Percentiles rank a stretch among this genome's conserved stretches.
Evolutionary conservation across 2,113 vertebrate genomes (phyloP).

Genomic region (Pipra filicauda): DNA sequence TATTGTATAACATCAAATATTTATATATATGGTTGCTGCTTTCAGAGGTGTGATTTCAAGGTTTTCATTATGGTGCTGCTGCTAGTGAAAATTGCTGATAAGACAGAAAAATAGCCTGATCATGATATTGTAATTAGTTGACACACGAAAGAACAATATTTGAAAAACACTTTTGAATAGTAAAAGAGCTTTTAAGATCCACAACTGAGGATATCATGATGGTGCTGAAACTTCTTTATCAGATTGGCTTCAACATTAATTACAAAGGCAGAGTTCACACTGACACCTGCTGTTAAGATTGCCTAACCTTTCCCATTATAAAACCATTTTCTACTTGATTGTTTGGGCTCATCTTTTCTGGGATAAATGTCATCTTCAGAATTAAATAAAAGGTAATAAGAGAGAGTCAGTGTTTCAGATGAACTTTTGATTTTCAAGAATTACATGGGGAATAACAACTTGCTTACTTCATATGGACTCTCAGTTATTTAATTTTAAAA

Average conservation of each 20-base stretch:
- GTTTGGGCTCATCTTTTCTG: neutral
- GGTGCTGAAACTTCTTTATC: neutral
- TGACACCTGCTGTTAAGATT: constrained; percentile 53
- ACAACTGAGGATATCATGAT: neutral
- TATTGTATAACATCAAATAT: neutral
- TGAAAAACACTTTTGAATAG: neutral
- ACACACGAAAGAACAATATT: neutral
- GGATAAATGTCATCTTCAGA: neutral
- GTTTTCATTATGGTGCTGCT: neutral
- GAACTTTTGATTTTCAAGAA: constrained; percentile 10
- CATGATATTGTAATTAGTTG: neutral
- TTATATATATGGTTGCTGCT: neutral
- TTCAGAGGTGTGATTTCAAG: neutral
- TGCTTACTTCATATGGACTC: neutral
- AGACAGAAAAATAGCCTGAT: neutral
- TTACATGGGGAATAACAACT: neutral
- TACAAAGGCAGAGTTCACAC: constrained; percentile 17
- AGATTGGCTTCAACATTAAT: constrained; percentile 12
- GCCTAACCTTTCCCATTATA: neutral
- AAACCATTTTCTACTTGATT: constrained; percentile 1
- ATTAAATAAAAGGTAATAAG: neutral
- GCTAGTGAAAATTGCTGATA: neutral
- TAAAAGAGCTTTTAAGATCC: neutral
- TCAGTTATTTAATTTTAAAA: neutral
- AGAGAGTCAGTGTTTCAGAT: neutral